A percentile compares a stretch with the other conserved stretches of the same genome.
phyloP scores from a whole-genome alignment of 1,140 invertebrate genomes.

The Cherax destructor region DNA sequence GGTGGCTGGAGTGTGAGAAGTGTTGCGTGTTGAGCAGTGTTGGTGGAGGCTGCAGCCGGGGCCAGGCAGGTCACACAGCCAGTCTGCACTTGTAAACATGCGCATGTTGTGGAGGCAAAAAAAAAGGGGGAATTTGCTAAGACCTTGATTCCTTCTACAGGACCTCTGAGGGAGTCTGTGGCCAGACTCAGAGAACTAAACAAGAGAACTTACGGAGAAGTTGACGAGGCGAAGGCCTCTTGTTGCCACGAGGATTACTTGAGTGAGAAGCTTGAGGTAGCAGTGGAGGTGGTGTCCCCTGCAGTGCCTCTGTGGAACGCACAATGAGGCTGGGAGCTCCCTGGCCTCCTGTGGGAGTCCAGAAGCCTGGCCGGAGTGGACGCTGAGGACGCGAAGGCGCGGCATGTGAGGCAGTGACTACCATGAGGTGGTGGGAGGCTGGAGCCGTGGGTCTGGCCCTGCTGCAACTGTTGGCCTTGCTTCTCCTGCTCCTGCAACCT shows the following conservation, averaged over 20 bases:
- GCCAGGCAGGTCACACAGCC: background rate
- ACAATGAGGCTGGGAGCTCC: background rate
- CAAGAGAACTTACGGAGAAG: background rate
- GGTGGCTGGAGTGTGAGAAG: too few relatives aligned
- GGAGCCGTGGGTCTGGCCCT: slow-evolving; percentile 3
- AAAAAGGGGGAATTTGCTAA: too few relatives aligned
- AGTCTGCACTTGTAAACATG: background rate
- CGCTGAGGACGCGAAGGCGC: slow-evolving; percentile 1
- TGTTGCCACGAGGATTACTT: too few relatives aligned
- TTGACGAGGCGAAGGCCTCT: background rate
- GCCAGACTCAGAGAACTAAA: background rate
- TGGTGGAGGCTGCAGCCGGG: background rate
- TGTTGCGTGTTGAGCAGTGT: too few relatives aligned
- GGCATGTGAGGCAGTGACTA: background rate
- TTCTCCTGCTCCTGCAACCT: background rate
- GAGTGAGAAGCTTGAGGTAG: background rate
- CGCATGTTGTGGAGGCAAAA: too few relatives aligned
- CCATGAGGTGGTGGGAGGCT: slow-evolving; percentile 10
- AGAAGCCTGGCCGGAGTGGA: background rate
- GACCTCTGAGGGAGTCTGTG: too few relatives aligned
- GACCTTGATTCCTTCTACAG: too few relatives aligned
- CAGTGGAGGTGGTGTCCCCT: background rate
- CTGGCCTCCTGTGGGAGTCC: background rate
- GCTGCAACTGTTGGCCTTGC: background rate
- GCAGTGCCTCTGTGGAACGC: background rate